Evolutionary conservation across 2,113 vertebrate genomes (phyloP).

Genomic region (Bubalus kerabau): DNA sequence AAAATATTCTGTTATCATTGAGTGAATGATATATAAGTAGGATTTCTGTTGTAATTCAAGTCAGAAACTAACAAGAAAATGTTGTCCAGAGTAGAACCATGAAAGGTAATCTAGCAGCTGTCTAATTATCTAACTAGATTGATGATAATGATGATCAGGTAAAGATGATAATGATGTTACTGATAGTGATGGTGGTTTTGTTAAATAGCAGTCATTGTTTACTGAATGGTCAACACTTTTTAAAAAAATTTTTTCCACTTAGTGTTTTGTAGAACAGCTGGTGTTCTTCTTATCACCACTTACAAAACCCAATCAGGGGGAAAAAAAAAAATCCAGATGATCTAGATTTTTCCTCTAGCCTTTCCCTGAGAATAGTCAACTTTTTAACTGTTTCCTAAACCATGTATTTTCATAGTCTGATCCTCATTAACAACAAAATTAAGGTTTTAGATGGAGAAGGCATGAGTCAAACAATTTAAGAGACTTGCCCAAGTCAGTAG

Average conservation of each 20-base stretch:
- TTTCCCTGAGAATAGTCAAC: neutral
- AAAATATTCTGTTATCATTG: neutral
- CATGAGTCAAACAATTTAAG: neutral
- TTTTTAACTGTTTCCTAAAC: conserved; percentile 5
- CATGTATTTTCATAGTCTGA: neutral
- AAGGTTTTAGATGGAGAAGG: neutral
- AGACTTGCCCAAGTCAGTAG: neutral
- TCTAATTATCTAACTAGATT: neutral
- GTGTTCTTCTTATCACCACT: neutral
- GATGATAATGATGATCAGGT: neutral
- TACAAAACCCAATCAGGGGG: neutral
- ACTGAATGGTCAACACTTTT: neutral
- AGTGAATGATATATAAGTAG: neutral
- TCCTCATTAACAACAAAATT: neutral
- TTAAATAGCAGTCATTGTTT: neutral
- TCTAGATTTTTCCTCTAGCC: neutral
- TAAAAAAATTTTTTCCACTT: neutral
- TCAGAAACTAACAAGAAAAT: neutral
- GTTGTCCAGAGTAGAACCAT: neutral
- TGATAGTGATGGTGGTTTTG: neutral
- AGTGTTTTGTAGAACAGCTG: neutral
- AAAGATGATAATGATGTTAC: neutral
- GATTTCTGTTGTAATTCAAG: neutral
- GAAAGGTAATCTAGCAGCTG: neutral
- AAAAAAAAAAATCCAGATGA: neutral